Conservation (phyloP, 2,113 vertebrate species). For the Percina caprodes region DNA sequence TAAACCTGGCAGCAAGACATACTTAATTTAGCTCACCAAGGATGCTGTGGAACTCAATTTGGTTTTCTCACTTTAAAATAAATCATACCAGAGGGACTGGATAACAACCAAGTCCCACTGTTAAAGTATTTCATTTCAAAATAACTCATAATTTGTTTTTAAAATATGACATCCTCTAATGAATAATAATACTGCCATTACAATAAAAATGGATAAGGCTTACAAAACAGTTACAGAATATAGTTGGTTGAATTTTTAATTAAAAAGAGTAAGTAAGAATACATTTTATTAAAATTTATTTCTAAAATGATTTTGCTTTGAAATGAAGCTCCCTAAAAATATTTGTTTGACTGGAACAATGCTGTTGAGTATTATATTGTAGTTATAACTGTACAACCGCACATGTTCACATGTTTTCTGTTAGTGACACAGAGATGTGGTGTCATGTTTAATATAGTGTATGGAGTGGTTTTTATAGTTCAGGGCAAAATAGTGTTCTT, state of each 20-base stretch:
- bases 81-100: background rate
- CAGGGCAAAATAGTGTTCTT: slow-evolving; percentile 12
- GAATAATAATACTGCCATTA: slow-evolving; percentile 17
- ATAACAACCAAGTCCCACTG: background rate
- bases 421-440: background rate
- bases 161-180: background rate
- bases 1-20: slow-evolving; percentile 1
- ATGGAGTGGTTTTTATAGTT: slow-evolving; percentile 62
- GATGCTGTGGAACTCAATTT: background rate
- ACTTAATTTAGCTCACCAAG: background rate
- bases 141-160: background rate
- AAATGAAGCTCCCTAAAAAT: background rate
- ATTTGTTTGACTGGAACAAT: slow-evolving; percentile 4
- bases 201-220: slow-evolving; percentile 1
- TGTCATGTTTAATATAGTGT: background rate
- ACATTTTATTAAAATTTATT: background rate
- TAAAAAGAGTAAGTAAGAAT: slow-evolving; percentile 15
- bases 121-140: slow-evolving; percentile 18
- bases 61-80: slow-evolving; percentile 15
- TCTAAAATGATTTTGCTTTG: background rate
- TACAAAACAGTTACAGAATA: slow-evolving; percentile 24
- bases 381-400: background rate
- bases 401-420: slow-evolving; percentile 6
- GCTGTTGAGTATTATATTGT: slow-evolving; percentile 1
- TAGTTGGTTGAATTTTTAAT: slow-evolving; percentile 10